These are phyloP conservation scores for Agrilus cyanescens DNA, from an alignment of 2,888 invertebrate species.

Conservation along the genomic window DNA sequence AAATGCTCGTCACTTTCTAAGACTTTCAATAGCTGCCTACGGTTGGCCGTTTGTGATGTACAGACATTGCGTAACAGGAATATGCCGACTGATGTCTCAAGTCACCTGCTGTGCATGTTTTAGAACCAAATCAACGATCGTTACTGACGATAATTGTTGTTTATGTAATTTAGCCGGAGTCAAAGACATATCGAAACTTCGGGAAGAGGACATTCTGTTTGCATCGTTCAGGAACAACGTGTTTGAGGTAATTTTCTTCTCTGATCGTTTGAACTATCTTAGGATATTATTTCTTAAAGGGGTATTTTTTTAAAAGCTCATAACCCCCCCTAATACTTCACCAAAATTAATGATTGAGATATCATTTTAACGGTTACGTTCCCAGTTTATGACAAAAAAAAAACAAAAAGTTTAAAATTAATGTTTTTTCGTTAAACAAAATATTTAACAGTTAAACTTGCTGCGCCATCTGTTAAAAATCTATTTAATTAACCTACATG, in stretches of 20 bases:
- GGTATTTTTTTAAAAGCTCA: too few species aligned
- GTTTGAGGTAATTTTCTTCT: slow-evolving; percentile 52
- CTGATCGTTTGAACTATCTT: background rate
- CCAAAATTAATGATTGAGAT: too few species aligned
- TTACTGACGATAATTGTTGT: slow-evolving; percentile 85
- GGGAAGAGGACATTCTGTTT: slow-evolving; percentile 70
- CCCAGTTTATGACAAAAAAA: too few species aligned
- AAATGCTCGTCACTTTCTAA: slow-evolving; percentile 63
- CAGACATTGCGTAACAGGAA: slow-evolving; percentile 60
- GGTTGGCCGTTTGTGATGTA: slow-evolving; percentile 83
- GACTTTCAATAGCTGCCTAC: slow-evolving; percentile 72
- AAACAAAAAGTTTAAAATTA: too few species aligned
- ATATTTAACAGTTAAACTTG: too few species aligned
- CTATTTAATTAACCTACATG: too few species aligned
- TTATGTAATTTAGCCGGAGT: slow-evolving; percentile 78
- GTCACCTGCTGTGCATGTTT: slow-evolving; percentile 62
- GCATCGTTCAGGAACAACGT: slow-evolving; percentile 78
- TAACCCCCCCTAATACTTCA: too few species aligned
- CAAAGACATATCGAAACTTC: slow-evolving; percentile 60
- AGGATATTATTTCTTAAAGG: too few species aligned
- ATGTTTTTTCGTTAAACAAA: too few species aligned
- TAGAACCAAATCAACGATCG: slow-evolving; percentile 42
- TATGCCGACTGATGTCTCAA: slow-evolving; percentile 56
- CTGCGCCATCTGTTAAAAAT: too few species aligned
- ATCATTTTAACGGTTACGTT: too few species aligned